Evolutionary conservation across 2,888 invertebrate species (phyloP).

Genomic region (Leptinotarsa peninsularis): DNA sequence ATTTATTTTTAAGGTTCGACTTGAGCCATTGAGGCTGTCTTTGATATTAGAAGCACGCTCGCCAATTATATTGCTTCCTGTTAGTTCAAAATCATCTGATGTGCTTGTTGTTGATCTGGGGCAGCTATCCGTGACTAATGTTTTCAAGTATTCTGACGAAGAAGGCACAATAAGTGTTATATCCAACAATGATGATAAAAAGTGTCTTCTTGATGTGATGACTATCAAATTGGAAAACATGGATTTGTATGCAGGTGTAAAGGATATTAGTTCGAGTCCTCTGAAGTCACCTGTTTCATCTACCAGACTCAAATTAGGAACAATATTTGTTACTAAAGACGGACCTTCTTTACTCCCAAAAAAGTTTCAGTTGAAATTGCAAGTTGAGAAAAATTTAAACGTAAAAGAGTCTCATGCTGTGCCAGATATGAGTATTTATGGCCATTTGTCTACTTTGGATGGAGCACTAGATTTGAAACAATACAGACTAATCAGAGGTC

Average conservation of each 20-base stretch:
- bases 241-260: constrained; percentile 78
- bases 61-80: constrained; percentile 88
- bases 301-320: constrained; percentile 65
- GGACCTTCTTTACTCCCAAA: constrained; percentile 83
- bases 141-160: constrained; percentile 76
- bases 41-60: constrained; percentile 78
- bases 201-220: constrained; percentile 80
- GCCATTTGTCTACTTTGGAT: constrained; percentile 86
- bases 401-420: constrained; percentile 69
- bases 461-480: constrained; percentile 85
- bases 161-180: constrained; percentile 68
- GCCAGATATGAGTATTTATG: constrained; percentile 87
- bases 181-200: constrained; percentile 60
- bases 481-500: constrained; percentile 88
- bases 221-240: constrained; percentile 79
- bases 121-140: constrained; percentile 81
- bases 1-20: constrained; percentile 57
- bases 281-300: constrained; percentile 41
- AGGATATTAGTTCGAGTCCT: constrained; percentile 53
- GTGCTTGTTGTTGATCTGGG: constrained; percentile 86
- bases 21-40: constrained; percentile 67
- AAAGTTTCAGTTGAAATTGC: constrained; percentile 83
- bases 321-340: constrained; percentile 67
- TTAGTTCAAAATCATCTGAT: constrained; percentile 81
- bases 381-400: constrained; percentile 86